A percentile compares a stretch with the other conserved stretches of the same genome.
phyloP scores from a whole-genome alignment of 2,797 vertebrate genomes.

The Hoplostethus atlanticus region DNA sequence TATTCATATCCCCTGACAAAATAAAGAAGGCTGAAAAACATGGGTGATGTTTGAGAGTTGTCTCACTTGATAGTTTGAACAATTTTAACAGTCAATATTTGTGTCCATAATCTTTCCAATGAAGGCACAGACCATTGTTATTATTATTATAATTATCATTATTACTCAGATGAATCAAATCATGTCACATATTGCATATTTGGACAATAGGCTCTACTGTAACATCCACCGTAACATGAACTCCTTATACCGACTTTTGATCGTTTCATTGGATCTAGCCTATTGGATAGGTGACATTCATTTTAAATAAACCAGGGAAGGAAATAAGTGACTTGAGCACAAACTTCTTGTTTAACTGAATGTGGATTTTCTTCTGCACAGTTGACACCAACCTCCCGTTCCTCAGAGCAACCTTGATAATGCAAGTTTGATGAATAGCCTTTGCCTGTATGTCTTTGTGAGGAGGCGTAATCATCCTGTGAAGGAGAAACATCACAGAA shows the following conservation, averaged over 20 bases:
- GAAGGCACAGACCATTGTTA: slow-evolving; percentile 3
- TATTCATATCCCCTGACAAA: slow-evolving; percentile 63
- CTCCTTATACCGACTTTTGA: background rate
- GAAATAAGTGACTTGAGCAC: too few relatives aligned
- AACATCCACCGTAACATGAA: too few relatives aligned
- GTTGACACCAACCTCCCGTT: slow-evolving; percentile 10
- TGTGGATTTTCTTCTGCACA: slow-evolving; percentile 27
- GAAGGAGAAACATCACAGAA: background rate
- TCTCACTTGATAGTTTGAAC: slow-evolving; percentile 27
- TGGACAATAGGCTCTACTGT: too few relatives aligned
- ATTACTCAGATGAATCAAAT: background rate
- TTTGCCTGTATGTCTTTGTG: slow-evolving; percentile 27
- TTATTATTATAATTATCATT: background rate
- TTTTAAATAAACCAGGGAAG: background rate
- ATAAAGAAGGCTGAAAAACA: slow-evolving; percentile 43
- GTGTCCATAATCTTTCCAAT: slow-evolving; percentile 8
- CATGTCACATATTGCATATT: background rate
- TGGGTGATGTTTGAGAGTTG: slow-evolving; percentile 25
- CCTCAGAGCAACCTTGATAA: slow-evolving; percentile 2
- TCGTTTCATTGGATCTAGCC: too few relatives aligned
- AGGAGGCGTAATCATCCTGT: slow-evolving; percentile 1
- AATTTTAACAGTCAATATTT: slow-evolving; percentile 37
- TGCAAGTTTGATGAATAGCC: slow-evolving; percentile 33
- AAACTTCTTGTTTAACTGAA: slow-evolving; percentile 14
- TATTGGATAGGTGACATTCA: background rate